Evolutionary conservation across 1,140 invertebrate species (phyloP).

Genomic region (Pseudomyrmex pallidus): DNA sequence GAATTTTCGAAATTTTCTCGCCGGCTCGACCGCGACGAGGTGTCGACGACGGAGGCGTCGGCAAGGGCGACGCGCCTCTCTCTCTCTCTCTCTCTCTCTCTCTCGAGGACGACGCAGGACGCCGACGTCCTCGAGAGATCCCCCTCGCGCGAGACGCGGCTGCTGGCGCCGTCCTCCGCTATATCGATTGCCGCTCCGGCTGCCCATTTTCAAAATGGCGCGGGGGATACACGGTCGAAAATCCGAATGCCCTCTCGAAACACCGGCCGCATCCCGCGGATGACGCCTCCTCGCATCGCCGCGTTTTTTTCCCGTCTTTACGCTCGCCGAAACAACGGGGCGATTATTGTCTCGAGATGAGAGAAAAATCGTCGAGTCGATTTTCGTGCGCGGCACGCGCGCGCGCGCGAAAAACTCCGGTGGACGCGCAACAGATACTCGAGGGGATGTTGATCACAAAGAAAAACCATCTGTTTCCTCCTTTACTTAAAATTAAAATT

Average conservation of each 20-base stretch:
- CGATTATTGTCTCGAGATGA: too few relatives aligned
- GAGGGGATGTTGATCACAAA: too few relatives aligned
- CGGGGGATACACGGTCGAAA: conserved; percentile 71
- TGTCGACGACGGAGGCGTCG: neutral
- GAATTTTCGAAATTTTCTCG: neutral
- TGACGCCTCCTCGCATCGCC: too few relatives aligned
- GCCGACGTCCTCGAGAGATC: conserved; percentile 35
- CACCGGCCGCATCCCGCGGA: neutral
- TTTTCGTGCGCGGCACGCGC: neutral
- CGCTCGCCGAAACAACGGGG: too few relatives aligned
- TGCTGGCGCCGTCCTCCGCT: conserved; percentile 69
- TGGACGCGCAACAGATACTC: conserved; percentile 46
- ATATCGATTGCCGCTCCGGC: conserved; percentile 79
- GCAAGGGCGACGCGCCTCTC: conserved; percentile 15
- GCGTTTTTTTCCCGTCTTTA: too few relatives aligned
- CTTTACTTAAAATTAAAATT: neutral
- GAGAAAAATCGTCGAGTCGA: neutral
- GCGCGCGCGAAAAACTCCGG: conserved; percentile 2
- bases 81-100: too few relatives aligned
- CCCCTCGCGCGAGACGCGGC: conserved; percentile 48
- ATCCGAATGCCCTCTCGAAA: conserved; percentile 37
- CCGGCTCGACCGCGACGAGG: neutral
- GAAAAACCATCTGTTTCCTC: too few relatives aligned
- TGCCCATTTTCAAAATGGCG: conserved; percentile 83
- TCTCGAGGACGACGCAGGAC: neutral